Evolutionary conservation across 2,888 invertebrate genomes (phyloP), one percentile per base, ranked within the genome.

Genomic region (Lepidocyrtinus sp.): DNA sequence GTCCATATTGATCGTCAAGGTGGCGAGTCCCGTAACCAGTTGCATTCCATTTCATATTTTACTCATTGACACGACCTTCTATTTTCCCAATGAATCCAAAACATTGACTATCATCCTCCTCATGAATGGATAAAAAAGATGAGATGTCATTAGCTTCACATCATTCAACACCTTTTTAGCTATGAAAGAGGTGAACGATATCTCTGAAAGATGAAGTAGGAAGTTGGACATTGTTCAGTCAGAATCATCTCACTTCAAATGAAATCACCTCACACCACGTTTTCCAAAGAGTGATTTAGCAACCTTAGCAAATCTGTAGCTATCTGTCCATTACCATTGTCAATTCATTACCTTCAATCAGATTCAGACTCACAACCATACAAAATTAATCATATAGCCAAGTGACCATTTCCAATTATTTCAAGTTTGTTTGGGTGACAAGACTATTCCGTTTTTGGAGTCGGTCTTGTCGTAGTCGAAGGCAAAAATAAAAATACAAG

Each of bases 181-280:
- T 22, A 68, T 25, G 68, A 75, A 50, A n/a, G n/a, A 75, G 75
- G 75, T 75, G 68, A 75, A 62, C 63, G 75, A 69, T 75, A 68
- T 69, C 46, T n/a, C 17, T 55, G 55, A 59, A 22, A 59, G 19
- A 55, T 15, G 55, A 55, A 21, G 59, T 59, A 59, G 59, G 59
- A 59, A 59, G 59, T 22, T 36, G 12, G 5, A 7, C 59, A 22
- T 59, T 19, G 36, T 59, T 21, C 19, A 59, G 19, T 59, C 59
- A 59, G 21, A 59, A 59, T 59, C 22, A 21, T n/a, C n/a, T n/a
- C n/a, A n/a, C n/a, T n/a, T n/a, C n/a, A n/a, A n/a, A n/a, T n/a
- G n/a, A n/a, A n/a, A n/a, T n/a, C n/a, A n/a, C n/a, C n/a, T n/a
- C n/a, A n/a, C n/a, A n/a, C n/a, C n/a, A n/a, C n/a, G n/a, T n/a